Evolutionary conservation across 2,888 invertebrate genomes (phyloP).

Genomic region (Rhodophaea formosa): DNA sequence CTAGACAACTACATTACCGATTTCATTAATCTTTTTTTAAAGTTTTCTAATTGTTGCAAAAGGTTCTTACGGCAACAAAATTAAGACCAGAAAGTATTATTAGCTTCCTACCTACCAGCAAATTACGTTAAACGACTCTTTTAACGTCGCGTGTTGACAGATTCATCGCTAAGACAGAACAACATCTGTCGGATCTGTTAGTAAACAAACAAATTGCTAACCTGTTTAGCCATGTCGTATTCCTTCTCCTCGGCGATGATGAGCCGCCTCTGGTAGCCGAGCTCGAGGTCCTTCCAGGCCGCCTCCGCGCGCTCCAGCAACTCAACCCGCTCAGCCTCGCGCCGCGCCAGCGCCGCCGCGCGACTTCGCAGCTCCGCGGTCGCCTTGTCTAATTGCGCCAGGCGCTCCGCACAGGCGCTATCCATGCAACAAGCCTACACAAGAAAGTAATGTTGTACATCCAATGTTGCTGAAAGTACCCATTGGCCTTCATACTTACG

Average conservation of each 20-base stretch:
- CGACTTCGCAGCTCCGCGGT: constrained; percentile 52
- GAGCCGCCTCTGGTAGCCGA: constrained; percentile 57
- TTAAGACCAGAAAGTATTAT: no score
- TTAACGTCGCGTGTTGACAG: no score
- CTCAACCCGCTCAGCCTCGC: constrained; percentile 60
- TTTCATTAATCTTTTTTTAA: no score
- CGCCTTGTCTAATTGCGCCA: constrained; percentile 45
- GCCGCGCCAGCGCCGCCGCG: constrained; percentile 46
- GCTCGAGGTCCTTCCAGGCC: constrained; percentile 68
- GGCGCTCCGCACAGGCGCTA: constrained; percentile 42
- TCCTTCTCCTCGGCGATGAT: constrained; percentile 54
- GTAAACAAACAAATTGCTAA: constrained; percentile 22
- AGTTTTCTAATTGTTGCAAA: no score
- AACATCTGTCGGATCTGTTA: background rate
- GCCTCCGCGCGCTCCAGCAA: constrained; percentile 64
- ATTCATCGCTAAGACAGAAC: no score
- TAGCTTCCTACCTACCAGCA: no score
- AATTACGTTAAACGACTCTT: no score
- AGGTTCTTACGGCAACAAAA: no score
- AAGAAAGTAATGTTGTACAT: constrained; percentile 4
- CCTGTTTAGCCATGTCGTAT: constrained; percentile 53
- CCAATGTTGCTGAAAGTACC: no score
- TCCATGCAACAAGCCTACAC: constrained; percentile 58
- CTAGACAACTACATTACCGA: no score
- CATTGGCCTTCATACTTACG: no score